Evolutionary conservation across 2,888 invertebrate species (phyloP), one percentile per base, ranked within the genome.

Genomic region (Junonia oenone): DNA sequence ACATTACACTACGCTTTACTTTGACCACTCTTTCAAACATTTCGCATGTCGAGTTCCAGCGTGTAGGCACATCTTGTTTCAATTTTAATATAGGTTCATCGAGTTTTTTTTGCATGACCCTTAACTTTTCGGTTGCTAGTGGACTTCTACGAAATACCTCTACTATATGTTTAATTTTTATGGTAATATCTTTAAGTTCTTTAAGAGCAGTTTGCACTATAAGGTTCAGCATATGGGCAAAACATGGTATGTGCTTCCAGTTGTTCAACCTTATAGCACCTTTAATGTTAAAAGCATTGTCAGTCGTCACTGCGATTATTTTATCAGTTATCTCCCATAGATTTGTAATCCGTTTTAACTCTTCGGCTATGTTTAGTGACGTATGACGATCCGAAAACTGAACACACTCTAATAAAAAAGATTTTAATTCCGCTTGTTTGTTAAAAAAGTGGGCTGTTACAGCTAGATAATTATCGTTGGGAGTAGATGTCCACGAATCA

Each of bases 31-130:
- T 35, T 2, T 38, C 14, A 0, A 66, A 35, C 68, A 66, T 64
- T 9, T 67, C 66, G 22, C 56, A 68, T 0, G 64, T 64, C 5
- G 66, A 70, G 31, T 68, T 66, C 68, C 68, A 67, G 3, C 67
- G 33, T 1, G 65, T 64, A 0, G 27, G 5, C 1, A 66, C 64
- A 27, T 68, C 66, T 49, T 69, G 67, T 43, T 69, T 69, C 0
- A 69, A 37, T 57, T 68, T 69, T 3, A 68, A 33, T n/a, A 37
- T 17, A 0, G 59, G 15, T 1, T 62, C 27, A 27, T 56, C 35
- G 45, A 66, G 48, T 14, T 67, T 62, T 45, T 45, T 45, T 13
- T 45, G 45, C 45, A 45, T 29, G 17, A 2, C 2, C 9, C 11
- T 6, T 11, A 31, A 11, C 11, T 11, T 31, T 31, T 31, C 9